Base-by-base conservation (phyloP, 2,113 vertebrate genomes). In the Myrmophylax atrothorax region DNA sequence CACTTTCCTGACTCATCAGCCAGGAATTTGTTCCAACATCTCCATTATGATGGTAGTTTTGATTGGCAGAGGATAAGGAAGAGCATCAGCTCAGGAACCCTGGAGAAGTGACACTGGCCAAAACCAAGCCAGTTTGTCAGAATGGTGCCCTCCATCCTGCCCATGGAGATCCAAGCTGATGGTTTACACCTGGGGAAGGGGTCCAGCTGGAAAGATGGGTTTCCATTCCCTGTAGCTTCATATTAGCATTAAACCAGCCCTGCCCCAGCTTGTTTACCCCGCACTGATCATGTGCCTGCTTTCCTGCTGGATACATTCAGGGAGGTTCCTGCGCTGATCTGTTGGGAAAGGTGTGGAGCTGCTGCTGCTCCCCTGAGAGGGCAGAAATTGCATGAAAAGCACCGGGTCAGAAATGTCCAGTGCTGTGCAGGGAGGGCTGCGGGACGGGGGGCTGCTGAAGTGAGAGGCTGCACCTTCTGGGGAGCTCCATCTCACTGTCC, bases 111-210 rank as follows among this genome's bases (percentile, higher is more conserved):
- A 15, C 17, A 29, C 3, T 2, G 24, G 23, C 62, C 53, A 28
- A 74, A 81, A 22, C 1, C 0, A 0, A 68, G 46, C 37, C 13
- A 2, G 5, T 63, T 2, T 52, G 15, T 18, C 66, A 18, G 26
- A 68, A 38, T 1, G 7, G 14, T 75, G 60, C 78, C 25, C 29
- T 82, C 35, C 8, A 0, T 50, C 64, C 52, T 15, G 10, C n/a
- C 14, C 0, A 0, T 8, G 12, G 22, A 72, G 40, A 47, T 62
- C 35, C 37, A n/a, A 33, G 18, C 9, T 31, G 33, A 18, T 53
- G 37, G 22, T 86, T 86, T 28, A 10, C 49, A 74, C 47, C 79
- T 55, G 50, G 68, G 75, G 31, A 90, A 37, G 26, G 40, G 35
- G 3, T 11, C 40, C n/a, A 79, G 88, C 79, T 63, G n/a, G 75